These are phyloP conservation scores for Exocentrus adspersus DNA, from an alignment of 2,888 invertebrate species.

Conservation along the genomic window DNA sequence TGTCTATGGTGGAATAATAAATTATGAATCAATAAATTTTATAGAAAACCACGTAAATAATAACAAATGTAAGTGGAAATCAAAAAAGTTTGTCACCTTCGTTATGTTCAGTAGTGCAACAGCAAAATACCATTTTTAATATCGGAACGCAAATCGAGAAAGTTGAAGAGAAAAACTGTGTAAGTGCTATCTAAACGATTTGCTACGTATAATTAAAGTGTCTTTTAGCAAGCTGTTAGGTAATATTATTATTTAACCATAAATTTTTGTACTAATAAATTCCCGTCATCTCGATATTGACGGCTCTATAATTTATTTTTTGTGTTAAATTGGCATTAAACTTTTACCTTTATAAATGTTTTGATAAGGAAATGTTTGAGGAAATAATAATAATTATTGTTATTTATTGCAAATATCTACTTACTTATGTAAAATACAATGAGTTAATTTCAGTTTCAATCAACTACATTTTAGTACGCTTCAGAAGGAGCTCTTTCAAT, in stretches of 20 bases:
- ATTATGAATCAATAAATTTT: neutral
- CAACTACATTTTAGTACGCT: no score
- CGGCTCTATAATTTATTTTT: neutral
- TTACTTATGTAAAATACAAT: no score
- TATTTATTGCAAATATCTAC: no score
- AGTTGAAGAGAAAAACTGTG: neutral
- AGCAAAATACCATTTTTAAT: neutral
- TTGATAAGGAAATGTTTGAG: no score
- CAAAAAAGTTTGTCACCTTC: no score
- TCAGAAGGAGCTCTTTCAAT: no score
- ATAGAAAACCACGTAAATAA: no score
- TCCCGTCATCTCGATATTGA: neutral
- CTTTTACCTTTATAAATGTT: neutral
- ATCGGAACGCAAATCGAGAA: neutral
- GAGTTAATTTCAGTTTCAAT: no score
- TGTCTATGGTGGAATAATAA: no score
- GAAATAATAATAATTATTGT: no score
- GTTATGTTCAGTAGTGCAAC: neutral
- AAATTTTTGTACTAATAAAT: neutral
- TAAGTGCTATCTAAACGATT: neutral
- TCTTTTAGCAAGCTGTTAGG: conserved; percentile 9
- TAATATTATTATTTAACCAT: conserved; percentile 21
- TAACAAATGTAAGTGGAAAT: no score
- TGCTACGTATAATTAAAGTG: conserved; percentile 11
- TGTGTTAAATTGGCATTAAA: neutral